Conservation (phyloP, 2,113 vertebrate species). For the Romanogobio albipinnatus region DNA sequence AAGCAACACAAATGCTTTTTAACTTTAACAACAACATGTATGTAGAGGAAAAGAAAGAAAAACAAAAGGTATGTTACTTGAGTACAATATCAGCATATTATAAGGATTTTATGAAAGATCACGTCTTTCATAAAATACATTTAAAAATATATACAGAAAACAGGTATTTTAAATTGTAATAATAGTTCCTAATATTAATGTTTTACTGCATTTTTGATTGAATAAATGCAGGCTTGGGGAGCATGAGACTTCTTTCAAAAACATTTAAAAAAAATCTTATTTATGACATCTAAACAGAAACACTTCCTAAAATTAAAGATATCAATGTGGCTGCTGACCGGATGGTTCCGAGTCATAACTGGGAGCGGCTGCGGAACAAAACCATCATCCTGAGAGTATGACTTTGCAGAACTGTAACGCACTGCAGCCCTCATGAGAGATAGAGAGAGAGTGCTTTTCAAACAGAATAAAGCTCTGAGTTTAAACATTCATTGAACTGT, state of each 20-base stretch:
- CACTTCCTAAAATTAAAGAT: not conserved
- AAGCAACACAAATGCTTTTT: not conserved
- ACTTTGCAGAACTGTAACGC: not conserved
- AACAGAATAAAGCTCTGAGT: not conserved
- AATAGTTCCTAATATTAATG: not conserved
- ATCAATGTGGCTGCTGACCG: not conserved
- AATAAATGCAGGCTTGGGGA: not conserved
- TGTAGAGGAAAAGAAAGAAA: too few species aligned
- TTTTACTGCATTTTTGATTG: not conserved
- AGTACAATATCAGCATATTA: not conserved
- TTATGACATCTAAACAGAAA: not conserved
- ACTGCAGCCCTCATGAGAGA: not conserved
- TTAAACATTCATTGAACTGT: not conserved
- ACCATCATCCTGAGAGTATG: not conserved
- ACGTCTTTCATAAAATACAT: too few species aligned
- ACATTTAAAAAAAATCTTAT: not conserved
- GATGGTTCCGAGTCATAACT: not conserved
- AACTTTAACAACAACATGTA: too few species aligned
- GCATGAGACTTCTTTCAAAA: not conserved
- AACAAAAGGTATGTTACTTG: too few species aligned
- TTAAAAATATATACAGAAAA: not conserved
- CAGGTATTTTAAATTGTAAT: not conserved
- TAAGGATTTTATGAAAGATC: not conserved
- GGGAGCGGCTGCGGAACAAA: slow-evolving; percentile 23
- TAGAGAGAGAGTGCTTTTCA: not conserved